A percentile compares a stretch with the other conserved stretches of the same genome.
Conservation (phyloP, 2,888 invertebrate genomes). For the Pherbina coryleti region DNA sequence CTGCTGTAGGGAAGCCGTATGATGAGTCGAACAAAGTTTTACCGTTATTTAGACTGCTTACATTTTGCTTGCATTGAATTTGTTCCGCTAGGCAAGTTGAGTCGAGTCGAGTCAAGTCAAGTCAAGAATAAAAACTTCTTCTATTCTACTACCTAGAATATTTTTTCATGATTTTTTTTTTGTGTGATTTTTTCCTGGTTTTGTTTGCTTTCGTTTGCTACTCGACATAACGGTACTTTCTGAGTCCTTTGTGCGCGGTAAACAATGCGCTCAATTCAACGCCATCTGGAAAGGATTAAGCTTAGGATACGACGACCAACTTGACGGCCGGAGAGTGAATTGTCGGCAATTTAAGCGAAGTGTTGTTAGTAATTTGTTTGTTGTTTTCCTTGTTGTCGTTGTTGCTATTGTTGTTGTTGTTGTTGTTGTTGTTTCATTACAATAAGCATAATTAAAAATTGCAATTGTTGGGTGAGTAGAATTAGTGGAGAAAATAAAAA, state of each 20-base stretch:
- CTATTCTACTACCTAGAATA: slow-evolving; percentile 1
- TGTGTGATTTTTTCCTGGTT: background rate
- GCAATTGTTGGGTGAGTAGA: slow-evolving; percentile 12
- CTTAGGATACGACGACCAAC: background rate
- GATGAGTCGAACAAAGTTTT: background rate
- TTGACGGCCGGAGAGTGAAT: slow-evolving; percentile 12
- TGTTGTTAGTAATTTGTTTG: slow-evolving; percentile 8
- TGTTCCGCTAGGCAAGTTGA: slow-evolving; percentile 19
- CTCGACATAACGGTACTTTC: slow-evolving; percentile 1
- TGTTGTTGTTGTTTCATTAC: slow-evolving; percentile 10
- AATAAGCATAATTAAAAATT: slow-evolving; percentile 37
- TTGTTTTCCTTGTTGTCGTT: background rate
- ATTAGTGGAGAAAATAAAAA: slow-evolving; percentile 2
- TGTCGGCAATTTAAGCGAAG: slow-evolving; percentile 33
- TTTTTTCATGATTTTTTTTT: background rate
- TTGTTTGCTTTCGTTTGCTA: slow-evolving; percentile 8
- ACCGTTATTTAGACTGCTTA: background rate
- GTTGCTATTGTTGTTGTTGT: background rate
- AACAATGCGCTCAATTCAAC: slow-evolving; percentile 31
- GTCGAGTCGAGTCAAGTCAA: background rate
- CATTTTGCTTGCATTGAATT: background rate
- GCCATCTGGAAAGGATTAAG: slow-evolving; percentile 23
- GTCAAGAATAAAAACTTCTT: background rate
- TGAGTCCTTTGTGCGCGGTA: slow-evolving; percentile 5
- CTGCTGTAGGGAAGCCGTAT: no score